phyloP scores from a whole-genome alignment of 2,113 vertebrate genomes.

The Desmodus rotundus region DNA sequence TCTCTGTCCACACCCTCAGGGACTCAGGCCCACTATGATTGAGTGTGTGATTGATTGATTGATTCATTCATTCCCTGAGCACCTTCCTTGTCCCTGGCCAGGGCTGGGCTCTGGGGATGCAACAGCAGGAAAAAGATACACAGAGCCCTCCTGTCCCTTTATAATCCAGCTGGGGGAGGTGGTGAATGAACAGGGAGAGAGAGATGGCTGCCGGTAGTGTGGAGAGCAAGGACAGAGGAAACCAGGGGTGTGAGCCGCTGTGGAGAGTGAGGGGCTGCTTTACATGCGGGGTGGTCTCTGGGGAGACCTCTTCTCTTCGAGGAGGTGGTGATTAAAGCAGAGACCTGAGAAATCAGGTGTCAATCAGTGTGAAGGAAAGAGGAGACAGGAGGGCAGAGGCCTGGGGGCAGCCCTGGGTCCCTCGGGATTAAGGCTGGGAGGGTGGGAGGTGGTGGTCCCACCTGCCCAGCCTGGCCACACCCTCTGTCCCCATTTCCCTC shows the following conservation, averaged over 20 bases:
- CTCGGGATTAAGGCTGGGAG: background rate
- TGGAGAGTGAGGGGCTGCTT: background rate
- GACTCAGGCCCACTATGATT: background rate
- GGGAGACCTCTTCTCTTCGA: background rate
- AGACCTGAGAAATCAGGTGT: background rate
- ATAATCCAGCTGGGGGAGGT: too few species aligned
- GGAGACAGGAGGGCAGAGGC: background rate
- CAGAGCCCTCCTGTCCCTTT: too few species aligned
- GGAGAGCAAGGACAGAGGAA: background rate
- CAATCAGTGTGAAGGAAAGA: background rate
- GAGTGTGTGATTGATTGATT: background rate
- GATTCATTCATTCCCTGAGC: background rate
- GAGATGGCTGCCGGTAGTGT: background rate
- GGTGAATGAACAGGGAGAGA: background rate
- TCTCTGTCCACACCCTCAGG: background rate
- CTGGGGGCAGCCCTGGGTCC: background rate
- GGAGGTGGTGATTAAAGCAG: background rate
- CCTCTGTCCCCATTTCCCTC: background rate
- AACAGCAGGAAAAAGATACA: background rate
- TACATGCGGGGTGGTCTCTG: too few species aligned
- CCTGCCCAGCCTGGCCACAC: background rate
- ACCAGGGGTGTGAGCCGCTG: background rate
- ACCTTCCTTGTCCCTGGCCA: background rate
- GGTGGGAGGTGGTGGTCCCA: rapidly evolving
- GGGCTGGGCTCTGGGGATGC: background rate